Conservation (phyloP, 1,140 invertebrate genomes). For the Brachionus calyciflorus region DNA sequence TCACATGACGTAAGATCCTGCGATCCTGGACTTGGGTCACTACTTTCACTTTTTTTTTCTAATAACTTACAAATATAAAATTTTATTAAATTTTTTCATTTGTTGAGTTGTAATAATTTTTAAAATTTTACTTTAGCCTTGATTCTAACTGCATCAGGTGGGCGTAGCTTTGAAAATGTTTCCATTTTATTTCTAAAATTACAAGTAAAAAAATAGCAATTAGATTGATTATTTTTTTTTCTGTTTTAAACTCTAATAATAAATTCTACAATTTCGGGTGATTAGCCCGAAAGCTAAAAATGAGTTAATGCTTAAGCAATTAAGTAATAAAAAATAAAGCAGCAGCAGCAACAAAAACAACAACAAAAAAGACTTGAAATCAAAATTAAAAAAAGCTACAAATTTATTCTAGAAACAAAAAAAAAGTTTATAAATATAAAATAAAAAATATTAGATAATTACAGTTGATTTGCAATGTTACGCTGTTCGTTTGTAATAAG, state of each 20-base stretch:
- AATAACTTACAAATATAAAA: too few species aligned
- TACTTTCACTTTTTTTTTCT: not conserved
- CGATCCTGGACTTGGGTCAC: not conserved
- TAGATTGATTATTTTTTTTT: too few species aligned
- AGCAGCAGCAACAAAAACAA: too few species aligned
- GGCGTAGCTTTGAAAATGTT: slow-evolving; percentile 37
- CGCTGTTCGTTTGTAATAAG: slow-evolving; percentile 28
- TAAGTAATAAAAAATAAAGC: too few species aligned
- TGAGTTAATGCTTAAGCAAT: too few species aligned
- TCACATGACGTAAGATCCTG: not conserved
- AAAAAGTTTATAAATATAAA: too few species aligned
- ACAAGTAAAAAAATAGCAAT: not conserved
- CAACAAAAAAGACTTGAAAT: not conserved
- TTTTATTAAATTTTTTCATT: too few species aligned
- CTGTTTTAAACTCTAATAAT: too few species aligned
- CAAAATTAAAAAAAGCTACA: not conserved
- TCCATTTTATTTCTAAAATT: slow-evolving; percentile 41
- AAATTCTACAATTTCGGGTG: too few species aligned
- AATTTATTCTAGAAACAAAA: slow-evolving; percentile 3
- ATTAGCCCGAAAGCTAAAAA: too few species aligned
- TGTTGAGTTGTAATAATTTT: too few species aligned
- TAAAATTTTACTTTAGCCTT: slow-evolving; percentile 43
- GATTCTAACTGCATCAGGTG: slow-evolving; percentile 36
- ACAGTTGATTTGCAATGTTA: slow-evolving; percentile 41
- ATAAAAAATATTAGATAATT: slow-evolving; percentile 36